A percentile compares a stretch with the other conserved stretches of the same genome.
Evolutionary conservation across 2,113 vertebrate species (phyloP).

Genomic region (Monopterus albus): DNA sequence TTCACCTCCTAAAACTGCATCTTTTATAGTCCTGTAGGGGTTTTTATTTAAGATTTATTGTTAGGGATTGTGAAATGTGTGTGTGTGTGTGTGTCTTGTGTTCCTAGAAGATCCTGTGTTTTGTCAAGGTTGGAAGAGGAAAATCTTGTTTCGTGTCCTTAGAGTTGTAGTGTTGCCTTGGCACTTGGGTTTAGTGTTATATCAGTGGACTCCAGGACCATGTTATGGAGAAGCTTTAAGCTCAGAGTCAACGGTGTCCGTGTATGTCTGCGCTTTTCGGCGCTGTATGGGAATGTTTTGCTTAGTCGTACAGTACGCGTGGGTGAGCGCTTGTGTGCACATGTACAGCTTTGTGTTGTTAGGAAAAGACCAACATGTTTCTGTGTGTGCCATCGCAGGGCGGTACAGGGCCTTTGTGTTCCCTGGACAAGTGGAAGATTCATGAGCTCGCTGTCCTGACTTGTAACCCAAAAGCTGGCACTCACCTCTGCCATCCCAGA

Average conservation of each 20-base stretch:
- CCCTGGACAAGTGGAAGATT: slow-evolving; percentile 28
- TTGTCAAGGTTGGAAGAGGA: too few relatives aligned
- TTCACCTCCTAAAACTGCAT: slow-evolving; percentile 30
- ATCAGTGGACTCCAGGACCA: neutral
- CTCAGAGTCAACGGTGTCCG: too few relatives aligned
- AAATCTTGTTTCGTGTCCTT: too few relatives aligned
- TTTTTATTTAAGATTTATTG: too few relatives aligned
- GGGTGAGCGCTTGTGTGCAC: slow-evolving; percentile 51
- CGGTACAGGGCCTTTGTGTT: slow-evolving; percentile 44
- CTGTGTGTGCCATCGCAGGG: slow-evolving; percentile 28
- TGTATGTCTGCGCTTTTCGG: too few relatives aligned
- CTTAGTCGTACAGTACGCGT: slow-evolving; percentile 26
- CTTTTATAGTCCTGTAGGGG: neutral
- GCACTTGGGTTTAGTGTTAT: neutral
- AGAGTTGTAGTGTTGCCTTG: neutral
- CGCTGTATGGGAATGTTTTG: slow-evolving; percentile 35
- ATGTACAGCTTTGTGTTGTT: slow-evolving; percentile 26
- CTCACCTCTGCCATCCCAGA: neutral
- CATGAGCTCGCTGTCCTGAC: slow-evolving; percentile 45
- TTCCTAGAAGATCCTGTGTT: too few relatives aligned
- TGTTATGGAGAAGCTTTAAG: too few relatives aligned
- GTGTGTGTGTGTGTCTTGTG: too few relatives aligned
- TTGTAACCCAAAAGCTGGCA: slow-evolving; percentile 34
- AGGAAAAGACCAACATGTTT: slow-evolving; percentile 7
- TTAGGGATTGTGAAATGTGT: too few relatives aligned